Conservation (phyloP, 1,140 invertebrate genomes). For the Papilio glaucus region DNA sequence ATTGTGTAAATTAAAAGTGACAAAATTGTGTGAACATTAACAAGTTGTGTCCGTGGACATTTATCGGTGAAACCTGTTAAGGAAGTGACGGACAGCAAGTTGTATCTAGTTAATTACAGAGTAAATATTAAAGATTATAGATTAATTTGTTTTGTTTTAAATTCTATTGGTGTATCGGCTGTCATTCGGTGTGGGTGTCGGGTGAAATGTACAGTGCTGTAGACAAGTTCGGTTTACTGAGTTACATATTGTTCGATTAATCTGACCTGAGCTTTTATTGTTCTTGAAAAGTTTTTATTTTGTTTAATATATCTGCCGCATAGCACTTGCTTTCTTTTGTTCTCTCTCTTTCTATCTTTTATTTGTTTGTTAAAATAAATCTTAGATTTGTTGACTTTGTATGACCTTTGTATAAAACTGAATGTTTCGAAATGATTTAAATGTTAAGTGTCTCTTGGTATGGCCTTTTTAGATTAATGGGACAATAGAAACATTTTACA, state of each 20-base stretch:
- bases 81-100: not conserved
- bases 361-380: too few relatives aligned
- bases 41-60: slow-evolving; percentile 9
- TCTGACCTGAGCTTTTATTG: slow-evolving; percentile 35
- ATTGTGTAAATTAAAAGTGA: slow-evolving; percentile 24
- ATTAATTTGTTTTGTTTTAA: slow-evolving; percentile 39
- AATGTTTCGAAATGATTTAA: too few relatives aligned
- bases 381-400: too few relatives aligned
- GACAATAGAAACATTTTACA: slow-evolving; percentile 41
- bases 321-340: too few relatives aligned
- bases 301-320: too few relatives aligned
- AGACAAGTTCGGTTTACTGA: slow-evolving; percentile 47
- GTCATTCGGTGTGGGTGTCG: slow-evolving; percentile 39
- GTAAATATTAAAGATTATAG: slow-evolving; percentile 28
- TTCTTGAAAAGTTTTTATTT: not conserved
- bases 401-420: too few relatives aligned
- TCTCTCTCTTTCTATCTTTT: too few relatives aligned
- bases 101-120: slow-evolving; percentile 25
- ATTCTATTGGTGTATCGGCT: slow-evolving; percentile 28
- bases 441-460: too few relatives aligned
- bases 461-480: slow-evolving; percentile 40
- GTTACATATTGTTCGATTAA: slow-evolving; percentile 45
- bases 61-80: slow-evolving; percentile 12
- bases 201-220: slow-evolving; percentile 46
- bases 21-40: not conserved